phyloP scores from a whole-genome alignment of 1,140 invertebrate genomes.

The Lepidurus apus region DNA sequence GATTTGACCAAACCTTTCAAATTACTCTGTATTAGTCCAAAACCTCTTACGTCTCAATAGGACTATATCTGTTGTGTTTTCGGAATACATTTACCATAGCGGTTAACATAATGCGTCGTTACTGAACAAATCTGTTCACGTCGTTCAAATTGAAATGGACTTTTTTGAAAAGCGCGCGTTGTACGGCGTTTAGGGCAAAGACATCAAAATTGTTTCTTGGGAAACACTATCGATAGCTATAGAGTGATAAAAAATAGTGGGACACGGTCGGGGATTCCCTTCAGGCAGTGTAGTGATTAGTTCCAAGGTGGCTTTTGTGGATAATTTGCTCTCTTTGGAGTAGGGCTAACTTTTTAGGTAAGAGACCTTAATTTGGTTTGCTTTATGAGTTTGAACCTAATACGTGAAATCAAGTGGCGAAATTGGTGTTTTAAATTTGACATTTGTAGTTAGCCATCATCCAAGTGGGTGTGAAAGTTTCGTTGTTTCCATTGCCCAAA shows the following conservation, averaged over 20 bases:
- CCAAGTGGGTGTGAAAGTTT: constrained; percentile 2
- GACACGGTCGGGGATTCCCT: constrained; percentile 12
- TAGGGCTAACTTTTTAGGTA: neutral
- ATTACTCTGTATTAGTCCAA: too few relatives aligned
- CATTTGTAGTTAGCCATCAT: neutral
- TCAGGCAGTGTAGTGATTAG: constrained; percentile 14
- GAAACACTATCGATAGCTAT: neutral
- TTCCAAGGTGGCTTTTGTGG: constrained; percentile 8
- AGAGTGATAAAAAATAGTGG: neutral
- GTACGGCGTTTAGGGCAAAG: neutral
- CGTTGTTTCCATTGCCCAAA: neutral
- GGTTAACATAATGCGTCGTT: too few relatives aligned
- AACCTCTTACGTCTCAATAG: too few relatives aligned
- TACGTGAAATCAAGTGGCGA: too few relatives aligned
- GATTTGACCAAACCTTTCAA: too few relatives aligned
- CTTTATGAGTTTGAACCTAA: too few relatives aligned
- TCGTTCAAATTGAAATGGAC: neutral
- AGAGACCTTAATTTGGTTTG: neutral
- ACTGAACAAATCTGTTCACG: too few relatives aligned
- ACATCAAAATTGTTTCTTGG: neutral
- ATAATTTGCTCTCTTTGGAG: neutral
- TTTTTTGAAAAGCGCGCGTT: neutral
- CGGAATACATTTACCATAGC: too few relatives aligned
- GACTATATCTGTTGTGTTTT: too few relatives aligned
- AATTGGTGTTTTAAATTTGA: too few relatives aligned